Evolutionary conservation across 2,888 invertebrate genomes (phyloP), one percentile per base, ranked within the genome.

Genomic region (Phlogophora meticulosa): DNA sequence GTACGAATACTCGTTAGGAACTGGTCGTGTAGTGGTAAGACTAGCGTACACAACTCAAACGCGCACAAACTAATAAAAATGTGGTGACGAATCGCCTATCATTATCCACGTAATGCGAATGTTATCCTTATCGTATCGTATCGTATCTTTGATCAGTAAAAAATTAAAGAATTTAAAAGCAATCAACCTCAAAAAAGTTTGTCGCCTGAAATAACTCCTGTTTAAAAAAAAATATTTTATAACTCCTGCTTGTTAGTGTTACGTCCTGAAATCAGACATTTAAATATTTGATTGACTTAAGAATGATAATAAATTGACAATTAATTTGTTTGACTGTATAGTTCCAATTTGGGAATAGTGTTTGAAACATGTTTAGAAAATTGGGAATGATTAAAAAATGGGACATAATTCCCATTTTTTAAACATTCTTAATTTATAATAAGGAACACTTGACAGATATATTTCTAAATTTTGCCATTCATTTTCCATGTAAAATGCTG

Each of bases 1-100:
- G 72, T 69, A 82, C 91, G 84, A 85, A 72, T 77, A 82, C 90
- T 86, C 84, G 83, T 81, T 85, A 87, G 83, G 84, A 90, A 92
- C 92, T 91, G 85, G 83, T 61, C 69, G 60, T n/a, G 42, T n/a
- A 24, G 49, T 42, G 53, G 36, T 36, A 60, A 61, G 36, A 49
- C 49, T 46, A 56, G 52, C 46, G 65, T 64, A 67, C 62, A 69
- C 60, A 64, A 73, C 56, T 45, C 64, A 48, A 51, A 56, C 24
- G 46, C 53, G 56, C 45, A 59, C 64, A 59, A 76, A 78, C 60
- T 53, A 46, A 72, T 48, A 59, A 69, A 74, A 68, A 62, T 38
- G 53, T 52, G 58, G 69, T 82, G 76, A 82, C 76, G 75, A 74
- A 60, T 78, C 53, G 34, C 13, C 43, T 80, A 69, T 71, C 76